Conservation (phyloP, 2,797 vertebrate species). For the Mastacembelus armatus region DNA sequence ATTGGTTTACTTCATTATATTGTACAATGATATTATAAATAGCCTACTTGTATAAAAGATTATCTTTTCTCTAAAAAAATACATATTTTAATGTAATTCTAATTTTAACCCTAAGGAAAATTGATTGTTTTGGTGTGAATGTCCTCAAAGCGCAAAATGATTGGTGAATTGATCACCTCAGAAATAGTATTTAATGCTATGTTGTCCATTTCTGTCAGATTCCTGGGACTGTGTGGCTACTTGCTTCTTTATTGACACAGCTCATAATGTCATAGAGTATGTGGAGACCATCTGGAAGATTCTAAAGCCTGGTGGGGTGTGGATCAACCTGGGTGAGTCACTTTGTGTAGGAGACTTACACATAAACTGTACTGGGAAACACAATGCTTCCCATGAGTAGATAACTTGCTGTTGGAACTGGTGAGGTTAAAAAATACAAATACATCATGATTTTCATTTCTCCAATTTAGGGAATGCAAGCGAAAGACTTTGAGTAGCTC, state of each 20-base stretch:
- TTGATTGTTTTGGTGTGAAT: neutral
- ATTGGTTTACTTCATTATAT: too few relatives aligned
- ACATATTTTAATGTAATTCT: neutral
- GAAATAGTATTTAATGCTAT: neutral
- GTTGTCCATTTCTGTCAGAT: slow-evolving; percentile 78
- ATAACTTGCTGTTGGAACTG: neutral
- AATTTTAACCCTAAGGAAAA: too few relatives aligned
- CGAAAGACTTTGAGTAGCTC: too few relatives aligned
- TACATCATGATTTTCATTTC: neutral
- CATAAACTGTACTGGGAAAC: neutral
- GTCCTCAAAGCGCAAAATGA: neutral
- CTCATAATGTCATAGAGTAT: slow-evolving; percentile 98
- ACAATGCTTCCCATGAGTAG: neutral
- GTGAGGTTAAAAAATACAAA: neutral
- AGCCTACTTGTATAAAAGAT: too few relatives aligned
- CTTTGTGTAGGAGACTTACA: neutral
- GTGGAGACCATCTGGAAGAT: slow-evolving; percentile 99
- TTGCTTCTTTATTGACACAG: slow-evolving; percentile 99
- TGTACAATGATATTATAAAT: too few relatives aligned
- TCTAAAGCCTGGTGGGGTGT: slow-evolving; percentile 96
- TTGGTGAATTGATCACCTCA: neutral
- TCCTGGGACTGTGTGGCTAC: slow-evolving; percentile 97
- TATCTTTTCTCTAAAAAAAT: neutral
- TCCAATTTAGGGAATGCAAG: neutral
- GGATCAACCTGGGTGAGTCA: slow-evolving; percentile 97